Conservation (phyloP, 1,140 invertebrate genomes). For the Plectrocnemia conspersa region DNA sequence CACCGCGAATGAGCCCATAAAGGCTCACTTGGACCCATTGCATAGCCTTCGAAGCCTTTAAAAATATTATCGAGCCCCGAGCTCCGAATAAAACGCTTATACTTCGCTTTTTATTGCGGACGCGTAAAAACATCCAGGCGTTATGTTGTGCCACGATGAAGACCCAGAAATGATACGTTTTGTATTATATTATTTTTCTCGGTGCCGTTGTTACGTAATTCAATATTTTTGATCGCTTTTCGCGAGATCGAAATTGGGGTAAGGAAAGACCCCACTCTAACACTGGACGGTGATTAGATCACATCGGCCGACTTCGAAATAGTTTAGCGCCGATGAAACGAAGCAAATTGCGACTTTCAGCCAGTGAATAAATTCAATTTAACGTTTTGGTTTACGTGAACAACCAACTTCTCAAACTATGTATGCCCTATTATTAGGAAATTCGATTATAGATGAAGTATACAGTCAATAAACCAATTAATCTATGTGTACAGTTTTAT, state of each 20-base stretch:
- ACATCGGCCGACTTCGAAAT: no score
- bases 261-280: not conserved
- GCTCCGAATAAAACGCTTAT: constrained; percentile 10
- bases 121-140: constrained; percentile 3
- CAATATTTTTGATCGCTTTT: constrained; percentile 1
- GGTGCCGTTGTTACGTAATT: constrained; percentile 7
- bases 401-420: no score
- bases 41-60: not conserved
- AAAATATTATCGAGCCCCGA: constrained; percentile 9
- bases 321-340: no score
- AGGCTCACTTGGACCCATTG: not conserved
- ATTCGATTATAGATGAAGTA: no score
- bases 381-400: no score
- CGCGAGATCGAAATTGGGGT: not conserved
- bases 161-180: not conserved
- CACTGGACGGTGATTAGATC: no score
- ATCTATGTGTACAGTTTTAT: no score
- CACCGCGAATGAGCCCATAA: constrained; percentile 5
- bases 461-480: no score
- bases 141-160: no score
- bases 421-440: no score
- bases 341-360: no score
- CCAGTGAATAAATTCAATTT: no score
- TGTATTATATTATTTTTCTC: not conserved
- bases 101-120: not conserved